A percentile compares a stretch with the other conserved stretches of the same genome.
phyloP scores from a whole-genome alignment of 2,797 vertebrate species.

The Holocentrus rufus region DNA sequence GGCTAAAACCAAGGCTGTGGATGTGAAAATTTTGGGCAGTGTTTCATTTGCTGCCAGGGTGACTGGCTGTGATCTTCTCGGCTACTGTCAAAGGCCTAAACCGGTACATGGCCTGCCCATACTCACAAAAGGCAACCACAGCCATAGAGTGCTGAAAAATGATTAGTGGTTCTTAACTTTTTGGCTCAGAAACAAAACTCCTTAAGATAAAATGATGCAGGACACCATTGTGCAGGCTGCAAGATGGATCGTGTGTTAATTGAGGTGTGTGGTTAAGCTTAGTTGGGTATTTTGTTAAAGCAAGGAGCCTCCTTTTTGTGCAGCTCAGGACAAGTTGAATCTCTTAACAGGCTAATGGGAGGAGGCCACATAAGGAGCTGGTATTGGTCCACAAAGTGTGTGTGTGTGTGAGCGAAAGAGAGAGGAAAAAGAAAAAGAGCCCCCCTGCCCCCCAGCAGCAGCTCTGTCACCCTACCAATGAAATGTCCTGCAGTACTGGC shows the following conservation, averaged over 20 bases:
- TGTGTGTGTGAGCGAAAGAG: background rate
- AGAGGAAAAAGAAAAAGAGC: no score
- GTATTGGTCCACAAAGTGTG: background rate
- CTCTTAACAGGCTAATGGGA: background rate
- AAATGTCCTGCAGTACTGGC: no score
- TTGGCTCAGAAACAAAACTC: background rate
- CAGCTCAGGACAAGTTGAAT: background rate
- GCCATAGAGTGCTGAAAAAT: no score
- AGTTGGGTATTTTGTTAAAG: no score
- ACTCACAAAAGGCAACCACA: background rate
- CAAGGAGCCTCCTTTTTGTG: no score
- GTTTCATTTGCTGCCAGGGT: constrained; percentile 12
- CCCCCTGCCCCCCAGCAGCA: no score
- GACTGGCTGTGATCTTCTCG: constrained; percentile 2
- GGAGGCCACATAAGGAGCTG: background rate
- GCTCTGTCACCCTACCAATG: no score
- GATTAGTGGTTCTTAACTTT: background rate
- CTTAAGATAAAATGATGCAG: background rate
- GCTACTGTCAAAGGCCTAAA: background rate
- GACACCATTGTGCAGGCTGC: background rate
- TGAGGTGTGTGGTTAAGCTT: no score
- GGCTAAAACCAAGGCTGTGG: background rate
- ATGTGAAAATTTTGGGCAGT: background rate
- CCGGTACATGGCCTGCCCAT: background rate
- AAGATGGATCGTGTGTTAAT: no score